Conservation (phyloP, 1,140 invertebrate species). For the Helicoverpa armigera region DNA sequence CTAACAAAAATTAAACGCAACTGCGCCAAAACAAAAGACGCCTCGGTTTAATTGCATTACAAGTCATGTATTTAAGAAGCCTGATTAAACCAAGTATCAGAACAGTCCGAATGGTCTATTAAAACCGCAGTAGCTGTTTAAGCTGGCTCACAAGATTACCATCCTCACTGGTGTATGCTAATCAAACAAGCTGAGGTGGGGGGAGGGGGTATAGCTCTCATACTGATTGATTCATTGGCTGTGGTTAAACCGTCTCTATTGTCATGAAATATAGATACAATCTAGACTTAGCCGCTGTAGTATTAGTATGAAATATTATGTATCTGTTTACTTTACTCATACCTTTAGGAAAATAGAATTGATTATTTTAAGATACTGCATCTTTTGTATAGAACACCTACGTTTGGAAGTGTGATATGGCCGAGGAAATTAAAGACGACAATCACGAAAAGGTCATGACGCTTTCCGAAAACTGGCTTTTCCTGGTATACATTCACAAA, state of each 20-base stretch:
- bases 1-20: conserved; percentile 26
- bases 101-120: conserved; percentile 11
- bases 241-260: conserved; percentile 48
- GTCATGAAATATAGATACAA: conserved; percentile 37
- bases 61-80: conserved; percentile 18
- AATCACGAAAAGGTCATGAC: too few species aligned
- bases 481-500: too few species aligned
- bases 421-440: too few species aligned
- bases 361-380: too few species aligned
- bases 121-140: conserved; percentile 17
- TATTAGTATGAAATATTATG: background rate
- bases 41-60: background rate
- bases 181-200: conserved; percentile 33
- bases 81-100: conserved; percentile 7
- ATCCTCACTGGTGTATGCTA: conserved; percentile 27
- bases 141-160: conserved; percentile 29
- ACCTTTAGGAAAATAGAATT: background rate
- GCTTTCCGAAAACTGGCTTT: too few species aligned
- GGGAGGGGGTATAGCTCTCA: conserved; percentile 28
- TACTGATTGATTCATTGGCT: conserved; percentile 56
- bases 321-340: too few species aligned
- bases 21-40: conserved; percentile 7
- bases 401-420: too few species aligned
- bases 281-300: background rate
- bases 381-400: too few species aligned